phyloP scores from a whole-genome alignment of 2,888 invertebrate species.

The Urechis unicinctus region DNA sequence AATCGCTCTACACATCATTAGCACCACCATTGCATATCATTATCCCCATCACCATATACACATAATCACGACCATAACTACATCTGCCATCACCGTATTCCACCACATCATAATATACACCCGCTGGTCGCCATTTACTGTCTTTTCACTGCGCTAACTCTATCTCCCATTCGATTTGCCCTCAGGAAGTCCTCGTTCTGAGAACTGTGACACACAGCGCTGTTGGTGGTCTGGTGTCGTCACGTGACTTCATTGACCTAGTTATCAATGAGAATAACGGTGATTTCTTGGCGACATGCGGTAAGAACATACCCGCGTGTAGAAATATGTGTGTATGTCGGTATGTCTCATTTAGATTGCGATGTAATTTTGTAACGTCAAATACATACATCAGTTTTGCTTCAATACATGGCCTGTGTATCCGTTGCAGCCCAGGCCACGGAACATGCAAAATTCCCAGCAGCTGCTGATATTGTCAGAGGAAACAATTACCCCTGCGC shows the following conservation, averaged over 20 bases:
- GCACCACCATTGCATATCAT: too few relatives aligned
- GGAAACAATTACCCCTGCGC: slow-evolving; percentile 21
- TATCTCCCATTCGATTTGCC: not conserved
- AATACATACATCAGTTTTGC: too few relatives aligned
- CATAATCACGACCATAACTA: too few relatives aligned
- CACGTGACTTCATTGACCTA: slow-evolving; percentile 23
- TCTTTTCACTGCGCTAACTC: too few relatives aligned
- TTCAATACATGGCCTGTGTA: too few relatives aligned
- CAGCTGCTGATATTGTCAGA: slow-evolving; percentile 15
- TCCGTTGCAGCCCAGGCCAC: slow-evolving; percentile 18
- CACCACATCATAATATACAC: too few relatives aligned
- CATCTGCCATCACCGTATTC: not conserved
- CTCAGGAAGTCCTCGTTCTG: slow-evolving; percentile 64
- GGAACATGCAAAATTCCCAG: slow-evolving; percentile 18
- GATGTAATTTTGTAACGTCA: too few relatives aligned
- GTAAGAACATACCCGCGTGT: slow-evolving; percentile 5
- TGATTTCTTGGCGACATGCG: slow-evolving; percentile 19
- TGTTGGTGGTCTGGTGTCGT: slow-evolving; percentile 23
- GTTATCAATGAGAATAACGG: slow-evolving; percentile 22
- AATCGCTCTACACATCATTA: too few relatives aligned
- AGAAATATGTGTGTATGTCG: too few relatives aligned
- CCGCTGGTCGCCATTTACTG: not conserved
- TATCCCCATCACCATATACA: not conserved
- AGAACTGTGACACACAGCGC: slow-evolving; percentile 80
- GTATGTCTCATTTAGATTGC: too few relatives aligned